A percentile compares a stretch with the other conserved stretches of the same genome.
phyloP scores from a whole-genome alignment of 2,888 invertebrate genomes.

The Hypolimnas misippus region DNA sequence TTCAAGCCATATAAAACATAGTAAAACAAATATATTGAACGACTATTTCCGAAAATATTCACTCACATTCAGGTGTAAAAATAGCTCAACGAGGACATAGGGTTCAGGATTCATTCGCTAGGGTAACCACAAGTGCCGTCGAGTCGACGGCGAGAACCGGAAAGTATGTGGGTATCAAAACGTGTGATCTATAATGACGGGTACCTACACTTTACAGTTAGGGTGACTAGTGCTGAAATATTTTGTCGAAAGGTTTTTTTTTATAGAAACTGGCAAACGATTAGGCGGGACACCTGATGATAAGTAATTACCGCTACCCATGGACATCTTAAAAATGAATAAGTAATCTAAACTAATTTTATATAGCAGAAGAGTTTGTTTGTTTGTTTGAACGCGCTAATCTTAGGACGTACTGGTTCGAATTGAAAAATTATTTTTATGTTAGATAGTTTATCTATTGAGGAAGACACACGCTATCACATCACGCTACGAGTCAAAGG shows the following conservation, averaged over 20 bases:
- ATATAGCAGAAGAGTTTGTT: too few species aligned
- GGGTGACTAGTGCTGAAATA: constrained; percentile 12
- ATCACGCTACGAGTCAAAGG: too few species aligned
- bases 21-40: neutral
- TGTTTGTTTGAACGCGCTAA: too few species aligned
- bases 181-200: constrained; percentile 44
- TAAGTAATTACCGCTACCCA: too few species aligned
- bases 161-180: constrained; percentile 53
- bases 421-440: too few species aligned
- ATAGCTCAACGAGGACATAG: neutral
- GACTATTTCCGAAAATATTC: constrained; percentile 2
- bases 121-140: constrained; percentile 50
- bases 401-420: too few species aligned
- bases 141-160: constrained; percentile 36
- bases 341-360: too few species aligned
- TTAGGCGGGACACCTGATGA: too few species aligned
- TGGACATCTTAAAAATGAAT: too few species aligned
- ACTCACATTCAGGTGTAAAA: constrained; percentile 7
- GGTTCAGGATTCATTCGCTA: constrained; percentile 40
- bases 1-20: neutral
- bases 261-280: too few species aligned
- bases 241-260: neutral
- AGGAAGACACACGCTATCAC: too few species aligned
- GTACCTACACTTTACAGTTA: constrained; percentile 7
- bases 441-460: too few species aligned